Evolutionary conservation across 2,113 vertebrate species (phyloP), one percentile per base, ranked within the genome.

Genomic region (Ailurus styani): DNA sequence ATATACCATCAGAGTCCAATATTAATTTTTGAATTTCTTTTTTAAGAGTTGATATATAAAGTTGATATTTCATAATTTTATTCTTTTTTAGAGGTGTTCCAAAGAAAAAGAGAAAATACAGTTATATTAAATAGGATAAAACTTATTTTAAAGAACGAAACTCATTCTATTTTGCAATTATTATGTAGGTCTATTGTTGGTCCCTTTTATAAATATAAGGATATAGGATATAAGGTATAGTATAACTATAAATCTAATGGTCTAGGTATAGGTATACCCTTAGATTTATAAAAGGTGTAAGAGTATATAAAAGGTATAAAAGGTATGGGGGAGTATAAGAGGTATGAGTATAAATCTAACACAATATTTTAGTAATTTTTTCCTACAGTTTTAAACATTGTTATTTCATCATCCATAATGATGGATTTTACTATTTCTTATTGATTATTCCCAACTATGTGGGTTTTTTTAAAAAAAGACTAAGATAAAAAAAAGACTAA

Each of bases 301-400:
- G 57, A 13, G 14, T n/a, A 90, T 54, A 88, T 54, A 57, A 57
- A 57, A 57, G 21, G 55, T 57, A 7, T 52, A 78, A 68, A 96
- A 94, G 12, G 12, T 7, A 83, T 55, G 13, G 18, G 31, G 72
- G 29, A 42, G 17, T 23, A 50, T 37, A 68, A 64, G 54, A 52
- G 20, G 37, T 62, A 54, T n/a, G 12, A 17, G 12, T 84, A 57
- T 79, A 94, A 45, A 55, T 50, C 6, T 88, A 96, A 84, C 13
- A 79, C 20, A 47, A 20, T 40, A 95, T 93, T 31, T 72, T 94
- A 31, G 50, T 75, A 20, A 62, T 57, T 77, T 75, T 75, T 79
- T 75, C 37, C 90, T 95, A 40, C 45, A 85, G 93, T 45, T 96
- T 79, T 31, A 96, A 96, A 83, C 40, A 90, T n/a, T 90, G 15